Percentiles rank a stretch among this genome's conserved stretches.
Conservation (phyloP, 2,888 invertebrate species). For the Drosophila buzzatii region DNA sequence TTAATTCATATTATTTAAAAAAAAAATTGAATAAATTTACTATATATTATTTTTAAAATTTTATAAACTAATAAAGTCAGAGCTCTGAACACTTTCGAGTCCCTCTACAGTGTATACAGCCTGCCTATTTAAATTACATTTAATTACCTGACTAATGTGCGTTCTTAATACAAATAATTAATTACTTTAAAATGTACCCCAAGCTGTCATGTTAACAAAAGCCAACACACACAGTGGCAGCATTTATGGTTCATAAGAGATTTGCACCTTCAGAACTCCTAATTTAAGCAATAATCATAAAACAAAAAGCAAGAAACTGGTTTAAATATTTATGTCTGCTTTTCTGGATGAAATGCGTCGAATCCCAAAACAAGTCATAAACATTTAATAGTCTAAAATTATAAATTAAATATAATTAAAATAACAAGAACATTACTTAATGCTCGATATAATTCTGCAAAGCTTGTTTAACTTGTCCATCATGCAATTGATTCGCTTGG, state of each 20-base stretch:
- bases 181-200: slow-evolving; percentile 7
- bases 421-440: neutral
- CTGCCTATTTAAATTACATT: neutral
- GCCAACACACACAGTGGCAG: slow-evolving; percentile 14
- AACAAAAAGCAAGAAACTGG: slow-evolving; percentile 22
- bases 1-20: no score
- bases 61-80: no score
- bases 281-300: neutral
- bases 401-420: neutral
- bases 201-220: slow-evolving; percentile 7
- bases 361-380: neutral
- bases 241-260: slow-evolving; percentile 6
- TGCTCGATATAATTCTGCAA: neutral
- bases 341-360: slow-evolving; percentile 1
- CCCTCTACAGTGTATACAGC: neutral
- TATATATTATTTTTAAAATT: no score
- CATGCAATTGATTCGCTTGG: slow-evolving; percentile 3
- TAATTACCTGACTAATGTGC: neutral
- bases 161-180: slow-evolving; percentile 1
- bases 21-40: no score
- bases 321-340: slow-evolving; percentile 17
- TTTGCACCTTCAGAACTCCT: slow-evolving; percentile 22
- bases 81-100: neutral
- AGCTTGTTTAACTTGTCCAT: slow-evolving; percentile 28
- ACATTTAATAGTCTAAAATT: neutral